These are phyloP conservation scores for Takifugu ocellatus DNA, from an alignment of 2,797 vertebrate species.

Conservation along the genomic window DNA sequence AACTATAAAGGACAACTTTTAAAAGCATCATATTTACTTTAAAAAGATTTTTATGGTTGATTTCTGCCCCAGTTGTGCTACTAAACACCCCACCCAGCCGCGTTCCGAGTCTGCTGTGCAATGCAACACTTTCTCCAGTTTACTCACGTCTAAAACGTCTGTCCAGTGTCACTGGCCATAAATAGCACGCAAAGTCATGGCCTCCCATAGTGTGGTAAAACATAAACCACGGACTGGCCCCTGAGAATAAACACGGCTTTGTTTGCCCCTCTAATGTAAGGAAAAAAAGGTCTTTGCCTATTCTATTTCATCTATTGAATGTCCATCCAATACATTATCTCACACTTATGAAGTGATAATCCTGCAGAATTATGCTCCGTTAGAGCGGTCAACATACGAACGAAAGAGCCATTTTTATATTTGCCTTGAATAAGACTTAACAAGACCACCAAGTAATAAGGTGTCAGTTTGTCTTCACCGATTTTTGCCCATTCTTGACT, in stretches of 20 bases:
- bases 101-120: conserved; percentile 5
- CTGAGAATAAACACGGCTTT: conserved; percentile 46
- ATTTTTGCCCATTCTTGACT: conserved; percentile 37
- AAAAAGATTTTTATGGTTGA: too few relatives aligned
- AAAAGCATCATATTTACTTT: too few relatives aligned
- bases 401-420: too few relatives aligned
- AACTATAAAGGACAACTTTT: too few relatives aligned
- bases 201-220: conserved; percentile 26
- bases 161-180: conserved; percentile 42
- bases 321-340: background rate
- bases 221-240: conserved; percentile 18
- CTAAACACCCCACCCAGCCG: too few relatives aligned
- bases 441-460: background rate
- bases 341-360: too few relatives aligned
- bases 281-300: background rate
- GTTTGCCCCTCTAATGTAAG: conserved; percentile 20
- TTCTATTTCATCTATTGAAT: background rate
- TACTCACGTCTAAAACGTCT: conserved; percentile 37
- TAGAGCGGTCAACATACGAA: too few relatives aligned
- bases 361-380: too few relatives aligned
- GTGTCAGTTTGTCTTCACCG: background rate
- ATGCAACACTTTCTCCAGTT: conserved; percentile 17
- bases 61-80: too few relatives aligned
- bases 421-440: too few relatives aligned
- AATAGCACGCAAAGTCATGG: conserved; percentile 56